A percentile compares a stretch with the other conserved stretches of the same genome.
phyloP scores from a whole-genome alignment of 2,113 vertebrate species.

The Gymnobelideus leadbeateri region DNA sequence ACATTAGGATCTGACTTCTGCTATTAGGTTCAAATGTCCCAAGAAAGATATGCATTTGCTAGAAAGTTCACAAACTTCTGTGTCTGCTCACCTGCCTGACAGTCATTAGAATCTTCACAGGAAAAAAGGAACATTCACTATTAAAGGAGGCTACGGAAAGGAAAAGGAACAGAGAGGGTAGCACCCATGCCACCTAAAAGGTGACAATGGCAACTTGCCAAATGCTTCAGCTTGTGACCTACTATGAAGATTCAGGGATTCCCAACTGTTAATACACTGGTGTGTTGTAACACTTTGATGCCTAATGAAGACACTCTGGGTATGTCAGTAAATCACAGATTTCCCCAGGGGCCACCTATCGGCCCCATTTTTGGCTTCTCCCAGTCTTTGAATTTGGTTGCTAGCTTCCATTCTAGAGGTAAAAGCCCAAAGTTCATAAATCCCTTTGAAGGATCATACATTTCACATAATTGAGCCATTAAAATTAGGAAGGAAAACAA shows the following conservation, averaged over 20 bases:
- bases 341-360: background rate
- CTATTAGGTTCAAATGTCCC: conserved; percentile 35
- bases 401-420: background rate
- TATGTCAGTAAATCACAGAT: conserved; percentile 10
- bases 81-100: background rate
- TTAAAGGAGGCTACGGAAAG: conserved; percentile 7
- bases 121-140: conserved; percentile 42
- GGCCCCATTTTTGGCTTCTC: background rate
- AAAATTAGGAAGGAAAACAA: background rate
- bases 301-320: conserved; percentile 8
- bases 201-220: background rate
- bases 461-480: background rate
- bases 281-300: conserved; percentile 34
- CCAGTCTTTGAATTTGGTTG: background rate
- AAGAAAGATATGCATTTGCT: conserved; percentile 40
- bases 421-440: background rate
- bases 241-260: background rate
- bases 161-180: conserved; percentile 27
- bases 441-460: background rate
- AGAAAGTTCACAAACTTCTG: conserved; percentile 47
- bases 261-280: background rate
- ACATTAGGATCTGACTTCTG: background rate
- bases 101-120: conserved; percentile 43
- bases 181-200: conserved; percentile 5
- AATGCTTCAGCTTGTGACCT: conserved; percentile 1